Evolutionary conservation across 2,797 vertebrate species (phyloP).

Genomic region (Geotrypetes seraphini): DNA sequence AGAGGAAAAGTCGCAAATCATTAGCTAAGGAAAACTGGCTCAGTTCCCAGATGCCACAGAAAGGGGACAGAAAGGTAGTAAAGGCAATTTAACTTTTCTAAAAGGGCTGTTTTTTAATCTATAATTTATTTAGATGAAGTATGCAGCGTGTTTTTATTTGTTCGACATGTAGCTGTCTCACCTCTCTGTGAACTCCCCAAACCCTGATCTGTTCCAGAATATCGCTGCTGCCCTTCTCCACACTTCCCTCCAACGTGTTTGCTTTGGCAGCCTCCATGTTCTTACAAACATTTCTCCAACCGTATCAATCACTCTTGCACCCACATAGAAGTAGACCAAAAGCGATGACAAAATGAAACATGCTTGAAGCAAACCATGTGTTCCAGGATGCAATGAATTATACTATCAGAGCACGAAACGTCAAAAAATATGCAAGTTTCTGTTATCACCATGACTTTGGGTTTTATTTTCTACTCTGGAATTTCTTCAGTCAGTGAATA

Average conservation of each 20-base stretch:
- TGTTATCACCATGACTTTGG: slow-evolving; percentile 52
- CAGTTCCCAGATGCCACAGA: slow-evolving; percentile 44
- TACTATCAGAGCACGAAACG: slow-evolving; percentile 52
- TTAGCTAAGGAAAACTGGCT: slow-evolving; percentile 57
- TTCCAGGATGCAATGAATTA: slow-evolving; percentile 57
- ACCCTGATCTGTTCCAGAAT: slow-evolving; percentile 68
- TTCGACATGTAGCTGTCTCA: slow-evolving; percentile 81
- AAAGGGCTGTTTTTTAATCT: slow-evolving; percentile 55
- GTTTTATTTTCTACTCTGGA: slow-evolving; percentile 45
- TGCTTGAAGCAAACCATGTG: slow-evolving; percentile 86
- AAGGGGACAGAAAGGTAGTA: slow-evolving; percentile 41
- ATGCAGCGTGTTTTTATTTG: slow-evolving; percentile 83
- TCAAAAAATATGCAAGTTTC: slow-evolving; percentile 59
- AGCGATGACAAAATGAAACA: slow-evolving; percentile 89
- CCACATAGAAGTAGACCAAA: slow-evolving; percentile 67
- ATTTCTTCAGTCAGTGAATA: too few species aligned
- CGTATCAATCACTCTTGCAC: slow-evolving; percentile 92
- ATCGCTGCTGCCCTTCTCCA: slow-evolving; percentile 64
- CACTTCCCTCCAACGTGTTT: slow-evolving; percentile 75
- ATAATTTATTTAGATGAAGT: slow-evolving; percentile 81
- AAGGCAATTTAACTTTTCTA: slow-evolving; percentile 42
- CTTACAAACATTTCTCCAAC: slow-evolving; percentile 79
- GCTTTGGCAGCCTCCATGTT: slow-evolving; percentile 82
- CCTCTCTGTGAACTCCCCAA: slow-evolving; percentile 79
- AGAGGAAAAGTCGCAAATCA: slow-evolving; percentile 59